Base-by-base conservation (phyloP, 2,888 invertebrate species). In the Globia sparganii region DNA sequence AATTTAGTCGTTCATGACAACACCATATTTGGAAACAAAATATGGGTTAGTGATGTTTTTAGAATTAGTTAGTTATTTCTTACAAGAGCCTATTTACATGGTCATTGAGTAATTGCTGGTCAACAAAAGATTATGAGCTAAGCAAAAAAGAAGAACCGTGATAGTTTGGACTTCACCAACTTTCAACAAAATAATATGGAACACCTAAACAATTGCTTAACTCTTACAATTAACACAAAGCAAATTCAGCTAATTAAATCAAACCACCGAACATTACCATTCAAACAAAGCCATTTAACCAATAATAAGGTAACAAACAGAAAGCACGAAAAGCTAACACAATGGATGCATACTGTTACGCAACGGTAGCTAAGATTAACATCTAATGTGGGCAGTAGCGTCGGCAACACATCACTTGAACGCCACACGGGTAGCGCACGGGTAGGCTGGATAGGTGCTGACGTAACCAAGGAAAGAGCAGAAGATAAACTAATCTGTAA, bases 301-400 rank as follows among this genome's bases (percentile, higher is more conserved):
- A 81, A 84, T 68, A 74, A 58, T 77, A 76, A 77, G 46, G 71
- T 65, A 84, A 84, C 71, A 72, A 81, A 75, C 72, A 70, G 77
- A 84, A 86, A 82, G 76, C 80, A 73, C 61, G 70, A 83, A 78
- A 71, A 80, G 74, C 72, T 72, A 81, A 82, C 69, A 83, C 85
- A 86, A 80, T 81, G 76, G 83, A 64, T 85, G 76, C 80, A 72
- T 75, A 67, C 79, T 77, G 73, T 88, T 86, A 82, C 83, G 83
- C 81, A 89, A 81, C 79, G 77, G 83, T 80, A 85, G 86, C 81
- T 75, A 69, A 88, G 91, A 91, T 90, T 90, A 89, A 58, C 87
- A 91, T 90, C 89, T 76, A 72, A 86, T 88, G 92, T 92, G 91
- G 92, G 92, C 86, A 80, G 87, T 61, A 72, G 81, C 82, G 86